Percentiles rank a stretch among this genome's conserved stretches.
phyloP scores from a whole-genome alignment of 2,797 vertebrate genomes.

The Pterois miles region DNA sequence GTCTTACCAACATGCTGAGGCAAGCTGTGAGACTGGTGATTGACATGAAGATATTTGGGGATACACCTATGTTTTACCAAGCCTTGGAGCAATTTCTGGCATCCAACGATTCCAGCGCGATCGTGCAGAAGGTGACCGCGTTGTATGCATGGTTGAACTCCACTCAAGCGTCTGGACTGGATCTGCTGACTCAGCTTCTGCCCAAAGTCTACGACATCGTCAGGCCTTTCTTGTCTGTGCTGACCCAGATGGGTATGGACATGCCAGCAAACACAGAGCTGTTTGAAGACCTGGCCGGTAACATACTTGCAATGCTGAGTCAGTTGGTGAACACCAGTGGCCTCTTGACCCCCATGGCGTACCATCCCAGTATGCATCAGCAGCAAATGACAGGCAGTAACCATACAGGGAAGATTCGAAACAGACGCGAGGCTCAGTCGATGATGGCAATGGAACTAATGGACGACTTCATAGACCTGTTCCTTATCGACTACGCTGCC shows the following conservation, averaged over 20 bases:
- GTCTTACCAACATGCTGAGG: conserved; percentile 49
- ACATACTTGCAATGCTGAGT: conserved; percentile 59
- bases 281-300: conserved; percentile 64
- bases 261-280: conserved; percentile 25
- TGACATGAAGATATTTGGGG: conserved; percentile 58
- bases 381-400: neutral
- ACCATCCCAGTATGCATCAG: neutral
- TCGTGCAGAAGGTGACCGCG: conserved; percentile 55
- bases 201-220: conserved; percentile 60
- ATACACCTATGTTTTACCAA: conserved; percentile 58
- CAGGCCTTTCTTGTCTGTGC: conserved; percentile 41
- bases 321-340: conserved; percentile 56
- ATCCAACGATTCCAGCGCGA: conserved; percentile 43
- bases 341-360: conserved; percentile 35
- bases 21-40: conserved; percentile 52
- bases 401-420: conserved; percentile 1
- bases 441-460: conserved; percentile 54
- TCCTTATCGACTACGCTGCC: conserved; percentile 73
- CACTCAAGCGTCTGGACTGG: conserved; percentile 60
- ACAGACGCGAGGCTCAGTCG: conserved; percentile 33
- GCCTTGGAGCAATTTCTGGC: conserved; percentile 64
- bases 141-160: conserved; percentile 68
- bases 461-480: conserved; percentile 78
- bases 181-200: conserved; percentile 68
- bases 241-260: conserved; percentile 31